These are phyloP conservation scores for Sceliomorpha sp. DNA, from an alignment of 2,888 invertebrate species.

Conservation along the genomic window DNA sequence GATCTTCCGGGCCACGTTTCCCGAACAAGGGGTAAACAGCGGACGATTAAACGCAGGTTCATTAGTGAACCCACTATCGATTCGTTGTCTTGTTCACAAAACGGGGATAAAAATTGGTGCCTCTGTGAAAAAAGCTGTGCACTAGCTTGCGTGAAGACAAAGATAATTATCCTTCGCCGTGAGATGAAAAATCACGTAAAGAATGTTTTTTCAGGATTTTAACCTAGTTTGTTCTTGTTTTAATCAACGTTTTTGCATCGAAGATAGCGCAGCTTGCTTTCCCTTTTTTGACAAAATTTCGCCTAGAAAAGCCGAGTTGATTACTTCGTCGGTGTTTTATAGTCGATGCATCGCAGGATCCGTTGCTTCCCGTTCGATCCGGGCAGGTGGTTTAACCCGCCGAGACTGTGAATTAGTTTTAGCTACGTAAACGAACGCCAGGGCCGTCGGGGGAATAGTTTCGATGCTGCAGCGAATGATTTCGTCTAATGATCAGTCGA, in stretches of 20 bases:
- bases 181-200: too few relatives aligned
- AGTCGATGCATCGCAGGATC: conserved; percentile 42
- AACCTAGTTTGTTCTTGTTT: conserved; percentile 1
- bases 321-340: conserved; percentile 40
- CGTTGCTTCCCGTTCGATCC: conserved; percentile 49
- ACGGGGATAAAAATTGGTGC: too few relatives aligned
- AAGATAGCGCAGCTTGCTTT: conserved; percentile 22
- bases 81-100: too few relatives aligned
- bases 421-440: conserved; percentile 36
- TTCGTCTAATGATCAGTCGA: conserved; percentile 15
- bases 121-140: too few relatives aligned
- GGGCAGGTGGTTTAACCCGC: conserved; percentile 44
- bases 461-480: conserved; percentile 15
- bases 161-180: too few relatives aligned
- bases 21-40: too few relatives aligned
- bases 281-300: conserved; percentile 19
- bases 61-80: too few relatives aligned
- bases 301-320: conserved; percentile 28
- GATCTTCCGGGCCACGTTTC: too few relatives aligned
- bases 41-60: too few relatives aligned
- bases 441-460: conserved; percentile 26
- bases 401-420: conserved; percentile 48
- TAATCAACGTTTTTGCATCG: conserved; percentile 4
- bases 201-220: too few relatives aligned
- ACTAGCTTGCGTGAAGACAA: too few relatives aligned